Evolutionary conservation across 2,888 invertebrate genomes (phyloP).

Genomic region (Dorcus parallelipipedus): DNA sequence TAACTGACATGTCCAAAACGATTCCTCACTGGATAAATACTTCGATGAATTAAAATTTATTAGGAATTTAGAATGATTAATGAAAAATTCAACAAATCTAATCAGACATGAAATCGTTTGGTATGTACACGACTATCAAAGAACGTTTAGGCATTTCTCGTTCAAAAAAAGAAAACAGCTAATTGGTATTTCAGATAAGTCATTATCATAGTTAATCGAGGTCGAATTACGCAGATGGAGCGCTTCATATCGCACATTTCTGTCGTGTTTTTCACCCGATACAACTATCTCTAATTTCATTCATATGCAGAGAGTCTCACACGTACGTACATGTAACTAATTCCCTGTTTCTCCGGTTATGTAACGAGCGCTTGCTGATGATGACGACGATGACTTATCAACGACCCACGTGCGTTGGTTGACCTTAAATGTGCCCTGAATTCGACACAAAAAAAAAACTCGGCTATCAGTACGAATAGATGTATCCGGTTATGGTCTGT

Average conservation of each 20-base stretch:
- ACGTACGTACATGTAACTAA: not conserved
- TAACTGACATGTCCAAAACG: too few relatives aligned
- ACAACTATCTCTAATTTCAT: not conserved
- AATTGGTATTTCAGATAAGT: not conserved
- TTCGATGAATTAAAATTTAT: too few relatives aligned
- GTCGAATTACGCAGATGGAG: not conserved
- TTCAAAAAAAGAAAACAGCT: too few relatives aligned
- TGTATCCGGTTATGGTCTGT: not conserved
- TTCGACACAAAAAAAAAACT: conserved; percentile 11
- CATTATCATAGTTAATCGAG: not conserved
- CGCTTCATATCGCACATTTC: too few relatives aligned
- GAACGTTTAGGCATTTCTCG: too few relatives aligned
- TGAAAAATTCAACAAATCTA: too few relatives aligned
- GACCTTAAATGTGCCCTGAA: conserved; percentile 28
- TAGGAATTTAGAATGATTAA: too few relatives aligned
- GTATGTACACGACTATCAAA: too few relatives aligned
- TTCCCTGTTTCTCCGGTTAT: not conserved
- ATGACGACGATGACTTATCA: conserved; percentile 18
- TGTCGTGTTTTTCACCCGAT: too few relatives aligned
- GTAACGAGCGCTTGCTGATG: not conserved
- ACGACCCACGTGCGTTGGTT: conserved; percentile 30
- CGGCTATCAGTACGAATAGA: not conserved
- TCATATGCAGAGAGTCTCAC: not conserved
- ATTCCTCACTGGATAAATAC: too few relatives aligned
- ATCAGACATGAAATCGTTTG: too few relatives aligned